These are phyloP conservation scores for Pseudomyrmex flavicornis DNA, from an alignment of 1,140 invertebrate species.

Conservation along the genomic window DNA sequence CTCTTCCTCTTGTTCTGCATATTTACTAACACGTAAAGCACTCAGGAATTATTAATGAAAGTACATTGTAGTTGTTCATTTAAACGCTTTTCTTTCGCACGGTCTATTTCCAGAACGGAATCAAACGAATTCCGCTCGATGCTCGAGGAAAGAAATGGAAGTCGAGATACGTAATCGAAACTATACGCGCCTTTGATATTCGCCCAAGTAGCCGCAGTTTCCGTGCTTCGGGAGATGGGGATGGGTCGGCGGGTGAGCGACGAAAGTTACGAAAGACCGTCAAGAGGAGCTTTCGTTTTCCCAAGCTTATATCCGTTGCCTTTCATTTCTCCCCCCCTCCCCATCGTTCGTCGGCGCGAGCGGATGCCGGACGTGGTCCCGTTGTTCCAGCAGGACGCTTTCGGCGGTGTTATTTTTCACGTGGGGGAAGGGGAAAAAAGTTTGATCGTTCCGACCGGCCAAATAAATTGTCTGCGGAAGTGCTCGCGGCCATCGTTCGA, in stretches of 20 bases:
- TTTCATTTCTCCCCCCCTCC: constrained; percentile 37
- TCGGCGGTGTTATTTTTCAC: constrained; percentile 74
- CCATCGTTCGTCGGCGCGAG: constrained; percentile 50
- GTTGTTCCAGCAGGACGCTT: constrained; percentile 71
- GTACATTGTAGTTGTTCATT: neutral
- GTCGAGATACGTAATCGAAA: constrained; percentile 8
- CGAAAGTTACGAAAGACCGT: constrained; percentile 50
- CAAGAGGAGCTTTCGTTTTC: constrained; percentile 53
- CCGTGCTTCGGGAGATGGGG: constrained; percentile 17
- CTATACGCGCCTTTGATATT: constrained; percentile 50
- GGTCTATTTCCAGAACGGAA: neutral
- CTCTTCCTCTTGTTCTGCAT: neutral
- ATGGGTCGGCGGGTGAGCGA: neutral
- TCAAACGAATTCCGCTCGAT: constrained; percentile 4
- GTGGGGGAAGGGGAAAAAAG: constrained; percentile 72
- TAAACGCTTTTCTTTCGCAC: neutral
- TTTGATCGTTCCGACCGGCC: constrained; percentile 74
- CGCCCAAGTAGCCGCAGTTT: constrained; percentile 40
- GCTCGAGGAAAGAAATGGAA: neutral
- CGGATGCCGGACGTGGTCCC: constrained; percentile 57
- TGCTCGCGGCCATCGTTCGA: constrained; percentile 63
- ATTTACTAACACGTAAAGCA: neutral
- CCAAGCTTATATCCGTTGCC: constrained; percentile 43
- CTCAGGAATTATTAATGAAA: constrained; percentile 2
- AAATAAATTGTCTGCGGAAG: constrained; percentile 75